Base-by-base conservation (phyloP, 2,888 invertebrate species). In the Cephus pygmeus region DNA sequence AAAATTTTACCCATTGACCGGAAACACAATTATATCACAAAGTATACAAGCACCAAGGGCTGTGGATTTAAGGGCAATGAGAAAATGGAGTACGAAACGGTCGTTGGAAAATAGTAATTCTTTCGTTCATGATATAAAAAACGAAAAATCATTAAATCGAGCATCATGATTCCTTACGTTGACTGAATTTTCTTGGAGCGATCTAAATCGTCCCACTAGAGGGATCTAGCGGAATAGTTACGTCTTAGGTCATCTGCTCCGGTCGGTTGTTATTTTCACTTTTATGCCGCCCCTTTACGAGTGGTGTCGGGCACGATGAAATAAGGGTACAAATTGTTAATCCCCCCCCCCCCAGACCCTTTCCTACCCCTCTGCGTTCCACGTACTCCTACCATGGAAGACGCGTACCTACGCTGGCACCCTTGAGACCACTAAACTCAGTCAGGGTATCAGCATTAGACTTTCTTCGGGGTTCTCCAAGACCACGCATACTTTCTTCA, bases 261-360 rank as follows among this genome's bases (percentile, higher is more conserved):
- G 69, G 73, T 35, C 74, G 77, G 77, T 76, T 80, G 77, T 80
- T 81, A 80, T 78, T 81, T 81, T 79, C 79, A 77, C 79, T 81
- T 81, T 82, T 79, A 82, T 77, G 80, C 78, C 73, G 68, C 74
- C 69, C 79, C 76, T 79, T 83, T 78, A 81, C 77, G 82, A 79
- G 78, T 73, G 73, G 71, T 76, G 79, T 69, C 69, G 36, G 77
- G 75, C 77, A 81, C 77, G 81, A 83, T 80, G 76, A 79, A 81
- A 80, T 77, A 77, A 73, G 76, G 77, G 76, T 81, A 79, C 79
- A 82, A 81, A 83, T 81, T 79, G 82, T 80, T 80, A 78, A 79
- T 12, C 35, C 12, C 12, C 12, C 11, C 11, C 34, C 75, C 78
- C 34, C 76, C 75, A 76, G 73, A 73, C 75, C 76, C 69, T 34